These are phyloP conservation scores for Drosophila sp. DNA, from an alignment of 1,140 invertebrate genomes.

Conservation along the genomic window DNA sequence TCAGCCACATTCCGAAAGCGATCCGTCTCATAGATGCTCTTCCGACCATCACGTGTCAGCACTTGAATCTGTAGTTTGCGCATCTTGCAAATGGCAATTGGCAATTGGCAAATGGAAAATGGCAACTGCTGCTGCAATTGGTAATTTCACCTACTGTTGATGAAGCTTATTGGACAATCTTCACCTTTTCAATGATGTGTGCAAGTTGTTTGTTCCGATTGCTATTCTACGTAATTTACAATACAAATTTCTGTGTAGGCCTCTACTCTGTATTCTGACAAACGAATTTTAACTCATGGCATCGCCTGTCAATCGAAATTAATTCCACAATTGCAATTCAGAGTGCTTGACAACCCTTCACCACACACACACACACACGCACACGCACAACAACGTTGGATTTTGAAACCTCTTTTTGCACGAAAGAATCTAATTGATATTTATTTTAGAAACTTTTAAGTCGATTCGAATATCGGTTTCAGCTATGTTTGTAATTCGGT, in stretches of 20 bases:
- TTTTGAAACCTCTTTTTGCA: too few species aligned
- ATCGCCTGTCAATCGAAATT: background rate
- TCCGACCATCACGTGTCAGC: slow-evolving; percentile 61
- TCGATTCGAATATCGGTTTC: too few species aligned
- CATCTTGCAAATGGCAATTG: slow-evolving; percentile 26
- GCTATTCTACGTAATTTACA: slow-evolving; percentile 21
- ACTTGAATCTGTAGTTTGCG: slow-evolving; percentile 58
- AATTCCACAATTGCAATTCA: too few species aligned
- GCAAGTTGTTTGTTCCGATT: background rate
- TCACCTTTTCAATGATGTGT: background rate
- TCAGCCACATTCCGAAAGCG: slow-evolving; percentile 52
- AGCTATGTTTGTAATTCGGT: too few species aligned
- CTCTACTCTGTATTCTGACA: background rate
- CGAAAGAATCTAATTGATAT: too few species aligned
- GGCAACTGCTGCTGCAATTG: too few species aligned
- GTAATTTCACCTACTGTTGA: background rate
- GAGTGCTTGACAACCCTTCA: too few species aligned
- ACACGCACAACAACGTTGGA: too few species aligned
- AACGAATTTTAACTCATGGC: slow-evolving; percentile 27
- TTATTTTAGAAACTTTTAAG: too few species aligned
- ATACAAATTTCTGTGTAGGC: slow-evolving; percentile 12
- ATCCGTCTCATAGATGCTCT: slow-evolving; percentile 59
- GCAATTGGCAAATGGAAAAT: too few species aligned
- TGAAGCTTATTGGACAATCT: background rate
- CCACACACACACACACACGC: too few species aligned